Evolutionary conservation across 2,797 vertebrate genomes (phyloP), one percentile per base, ranked within the genome.

Genomic region (Myotis findleyi): DNA sequence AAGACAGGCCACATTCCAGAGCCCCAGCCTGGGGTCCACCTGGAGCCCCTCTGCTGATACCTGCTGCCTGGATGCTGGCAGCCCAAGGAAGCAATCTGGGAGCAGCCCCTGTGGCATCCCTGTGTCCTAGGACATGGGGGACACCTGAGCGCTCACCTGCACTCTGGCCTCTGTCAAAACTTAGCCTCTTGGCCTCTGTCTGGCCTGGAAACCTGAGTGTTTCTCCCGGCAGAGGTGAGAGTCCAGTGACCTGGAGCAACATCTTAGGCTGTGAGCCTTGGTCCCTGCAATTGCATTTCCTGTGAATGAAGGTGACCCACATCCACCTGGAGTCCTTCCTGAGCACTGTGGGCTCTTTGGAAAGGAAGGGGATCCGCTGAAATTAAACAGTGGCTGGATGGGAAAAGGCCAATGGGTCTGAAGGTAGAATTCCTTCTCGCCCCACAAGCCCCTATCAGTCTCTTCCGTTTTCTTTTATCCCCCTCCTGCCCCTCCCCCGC

Each of bases 51-150:
- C 73, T 33, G 47, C 47, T 41, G 59, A 89, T 73, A 41, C 33
- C 13, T 17, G 57, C 33, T 17, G 64, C 47, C 73, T 5, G 14
- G 13, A 44, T 1, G 36, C 87, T 33, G 41, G 51, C 33, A 5
- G 12, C 20, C n/a, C 51, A 9, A 7, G 7, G 2, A 0, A 27
- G 12, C 41, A 2, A 1, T 18, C 64, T 41, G 21, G 64, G 33
- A 62, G 49, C 14, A 27, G 64, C 83, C 38, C 69, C 51, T 5
- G 51, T 1, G 8, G 0, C 20, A 0, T 14, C n/a, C 6, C 27
- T 11, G 69, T 7, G 49, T 27, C 17, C 81, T 23, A 27, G 87
- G 69, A 20, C 47, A 11, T 27, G 14, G 66, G 36, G 59, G 21
- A 30, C 18, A 2, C 68, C 81, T 30, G 30, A 8, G 55, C 3